These are phyloP conservation scores for Morinoia aosen DNA, from an alignment of 2,888 invertebrate genomes.

Conservation along the genomic window DNA sequence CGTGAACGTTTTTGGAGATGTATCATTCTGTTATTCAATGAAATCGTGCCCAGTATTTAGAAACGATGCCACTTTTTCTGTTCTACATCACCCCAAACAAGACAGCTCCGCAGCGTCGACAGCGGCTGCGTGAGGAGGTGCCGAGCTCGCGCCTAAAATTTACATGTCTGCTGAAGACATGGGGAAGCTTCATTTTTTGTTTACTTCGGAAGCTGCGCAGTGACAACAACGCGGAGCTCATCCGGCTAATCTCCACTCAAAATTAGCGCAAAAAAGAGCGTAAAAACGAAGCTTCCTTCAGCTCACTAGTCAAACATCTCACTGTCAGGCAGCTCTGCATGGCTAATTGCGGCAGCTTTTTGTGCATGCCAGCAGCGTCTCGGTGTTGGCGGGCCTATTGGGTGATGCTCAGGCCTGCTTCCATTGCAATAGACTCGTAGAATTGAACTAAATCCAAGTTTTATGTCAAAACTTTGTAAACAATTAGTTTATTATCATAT, in stretches of 20 bases:
- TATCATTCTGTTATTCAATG: too few species aligned
- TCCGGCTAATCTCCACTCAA: conserved; percentile 44
- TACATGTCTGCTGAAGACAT: not conserved
- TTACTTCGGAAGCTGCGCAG: not conserved
- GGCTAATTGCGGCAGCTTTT: conserved; percentile 23
- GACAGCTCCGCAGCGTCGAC: too few species aligned
- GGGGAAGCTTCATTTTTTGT: not conserved
- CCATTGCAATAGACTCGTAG: not conserved
- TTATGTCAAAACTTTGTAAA: not conserved
- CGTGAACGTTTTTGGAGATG: too few species aligned
- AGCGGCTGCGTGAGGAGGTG: too few species aligned
- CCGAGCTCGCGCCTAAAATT: too few species aligned
- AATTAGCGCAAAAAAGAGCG: conserved; percentile 6
- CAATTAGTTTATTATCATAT: not conserved
- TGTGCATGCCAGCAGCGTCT: not conserved
- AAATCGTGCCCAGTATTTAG: too few species aligned
- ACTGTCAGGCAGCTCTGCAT: not conserved
- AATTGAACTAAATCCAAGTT: not conserved
- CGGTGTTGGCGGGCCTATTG: not conserved
- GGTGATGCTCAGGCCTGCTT: not conserved
- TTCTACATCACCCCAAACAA: too few species aligned
- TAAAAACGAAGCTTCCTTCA: not conserved
- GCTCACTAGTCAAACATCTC: conserved; percentile 36
- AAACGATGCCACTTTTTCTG: too few species aligned
- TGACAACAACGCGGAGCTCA: not conserved